Percentiles rank a stretch among this genome's conserved stretches.
Evolutionary conservation across 2,797 vertebrate species (phyloP).

Genomic region (Phoebastria nigripes): DNA sequence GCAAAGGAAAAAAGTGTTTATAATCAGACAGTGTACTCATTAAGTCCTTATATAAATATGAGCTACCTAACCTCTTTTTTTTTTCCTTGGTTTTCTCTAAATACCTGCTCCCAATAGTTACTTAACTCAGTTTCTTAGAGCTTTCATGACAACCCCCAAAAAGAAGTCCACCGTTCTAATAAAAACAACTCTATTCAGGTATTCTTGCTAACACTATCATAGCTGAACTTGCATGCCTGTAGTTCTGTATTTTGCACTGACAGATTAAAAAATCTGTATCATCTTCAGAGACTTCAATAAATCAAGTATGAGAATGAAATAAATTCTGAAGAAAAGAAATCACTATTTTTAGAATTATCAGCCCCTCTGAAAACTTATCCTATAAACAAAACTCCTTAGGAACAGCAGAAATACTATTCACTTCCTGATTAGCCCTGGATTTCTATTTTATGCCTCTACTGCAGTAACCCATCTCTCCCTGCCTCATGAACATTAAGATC

Average conservation of each 20-base stretch:
- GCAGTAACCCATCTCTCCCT: not conserved
- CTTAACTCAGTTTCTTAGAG: not conserved
- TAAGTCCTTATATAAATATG: not conserved
- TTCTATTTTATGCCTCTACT: not conserved
- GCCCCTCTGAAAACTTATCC: not conserved
- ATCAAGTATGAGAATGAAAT: not conserved
- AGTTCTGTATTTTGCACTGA: not conserved
- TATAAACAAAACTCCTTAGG: not conserved
- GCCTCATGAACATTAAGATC: not conserved
- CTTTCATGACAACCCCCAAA: not conserved
- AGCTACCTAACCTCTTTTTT: not conserved
- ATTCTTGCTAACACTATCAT: not conserved
- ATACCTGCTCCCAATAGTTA: not conserved
- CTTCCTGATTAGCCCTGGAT: not conserved
- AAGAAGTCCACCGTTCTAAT: not conserved
- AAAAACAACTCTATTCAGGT: not conserved
- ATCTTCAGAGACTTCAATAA: not conserved
- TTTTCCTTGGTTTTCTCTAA: not conserved
- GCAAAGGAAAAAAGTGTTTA: slow-evolving; percentile 3
- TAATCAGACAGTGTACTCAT: not conserved
- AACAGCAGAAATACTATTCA: not conserved
- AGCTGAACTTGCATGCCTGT: not conserved
- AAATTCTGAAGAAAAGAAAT: not conserved
- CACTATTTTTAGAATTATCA: not conserved
- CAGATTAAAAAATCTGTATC: not conserved